These are phyloP conservation scores for Cherax quadricarinatus DNA, from an alignment of 1,140 invertebrate species.

Conservation along the genomic window DNA sequence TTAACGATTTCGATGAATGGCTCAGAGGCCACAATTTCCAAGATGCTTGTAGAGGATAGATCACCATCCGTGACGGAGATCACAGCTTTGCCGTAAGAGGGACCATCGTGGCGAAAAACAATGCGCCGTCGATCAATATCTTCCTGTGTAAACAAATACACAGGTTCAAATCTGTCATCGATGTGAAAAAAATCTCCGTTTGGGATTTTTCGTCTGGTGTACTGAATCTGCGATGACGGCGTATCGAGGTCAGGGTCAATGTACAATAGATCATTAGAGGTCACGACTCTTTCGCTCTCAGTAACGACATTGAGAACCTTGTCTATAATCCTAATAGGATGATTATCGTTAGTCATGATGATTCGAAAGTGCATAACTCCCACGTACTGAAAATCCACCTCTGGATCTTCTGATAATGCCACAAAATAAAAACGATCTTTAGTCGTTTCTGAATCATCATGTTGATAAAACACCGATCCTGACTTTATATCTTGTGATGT, in stretches of 20 bases:
- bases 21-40: constrained; percentile 79
- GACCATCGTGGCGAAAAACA: constrained; percentile 89
- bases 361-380: constrained; percentile 88
- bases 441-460: constrained; percentile 76
- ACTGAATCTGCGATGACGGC: constrained; percentile 87
- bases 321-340: constrained; percentile 84
- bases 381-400: constrained; percentile 89
- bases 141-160: constrained; percentile 88
- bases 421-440: constrained; percentile 75
- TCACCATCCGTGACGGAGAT: constrained; percentile 86
- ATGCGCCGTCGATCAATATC: constrained; percentile 88
- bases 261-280: constrained; percentile 84
- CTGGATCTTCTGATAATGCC: constrained; percentile 75
- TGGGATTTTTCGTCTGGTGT: constrained; percentile 85
- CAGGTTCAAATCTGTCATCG: constrained; percentile 80
- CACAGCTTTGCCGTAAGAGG: constrained; percentile 84
- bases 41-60: constrained; percentile 77
- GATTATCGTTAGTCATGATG: constrained; percentile 92
- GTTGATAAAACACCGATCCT: constrained; percentile 80
- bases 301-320: constrained; percentile 90
- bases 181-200: constrained; percentile 86
- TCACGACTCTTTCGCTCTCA: constrained; percentile 86
- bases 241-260: constrained; percentile 90
- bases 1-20: constrained; percentile 78
- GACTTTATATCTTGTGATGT: constrained; percentile 84